phyloP scores from a whole-genome alignment of 2,113 vertebrate species.

The Physeter macrocephalus region DNA sequence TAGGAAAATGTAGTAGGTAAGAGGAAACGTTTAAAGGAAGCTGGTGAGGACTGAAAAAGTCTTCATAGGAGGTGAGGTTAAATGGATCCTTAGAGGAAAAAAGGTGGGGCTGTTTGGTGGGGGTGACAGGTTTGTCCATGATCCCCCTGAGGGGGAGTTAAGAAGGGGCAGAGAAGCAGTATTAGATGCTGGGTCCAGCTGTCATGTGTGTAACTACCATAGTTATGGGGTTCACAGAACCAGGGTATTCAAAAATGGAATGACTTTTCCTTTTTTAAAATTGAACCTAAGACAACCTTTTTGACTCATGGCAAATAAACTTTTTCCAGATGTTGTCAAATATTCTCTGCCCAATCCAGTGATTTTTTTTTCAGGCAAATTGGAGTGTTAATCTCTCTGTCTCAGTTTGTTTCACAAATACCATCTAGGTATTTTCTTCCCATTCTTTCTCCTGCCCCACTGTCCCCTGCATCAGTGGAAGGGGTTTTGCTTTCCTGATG shows the following conservation, averaged over 20 bases:
- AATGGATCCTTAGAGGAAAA: background rate
- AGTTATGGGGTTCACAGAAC: background rate
- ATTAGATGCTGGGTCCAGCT: background rate
- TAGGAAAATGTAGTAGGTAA: background rate
- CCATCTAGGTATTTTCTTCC: background rate
- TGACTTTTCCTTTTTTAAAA: background rate
- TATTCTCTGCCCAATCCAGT: background rate
- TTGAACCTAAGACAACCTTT: background rate
- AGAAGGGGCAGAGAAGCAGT: background rate
- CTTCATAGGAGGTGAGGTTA: background rate
- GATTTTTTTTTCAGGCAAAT: background rate
- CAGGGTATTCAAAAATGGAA: background rate
- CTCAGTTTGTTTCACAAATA: background rate
- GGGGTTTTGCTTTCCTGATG: background rate
- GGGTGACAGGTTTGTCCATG: accelerated
- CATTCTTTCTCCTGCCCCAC: background rate
- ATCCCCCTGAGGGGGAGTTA: background rate
- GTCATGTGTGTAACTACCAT: background rate
- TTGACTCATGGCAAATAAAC: background rate
- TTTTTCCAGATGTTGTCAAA: constrained; percentile 26
- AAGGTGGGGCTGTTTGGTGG: background rate
- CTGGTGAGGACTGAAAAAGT: background rate
- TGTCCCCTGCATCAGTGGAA: background rate
- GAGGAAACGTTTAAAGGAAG: background rate
- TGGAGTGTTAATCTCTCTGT: background rate